phyloP scores from a whole-genome alignment of 2,113 vertebrate species.

The Benitochromis conjunctus region DNA sequence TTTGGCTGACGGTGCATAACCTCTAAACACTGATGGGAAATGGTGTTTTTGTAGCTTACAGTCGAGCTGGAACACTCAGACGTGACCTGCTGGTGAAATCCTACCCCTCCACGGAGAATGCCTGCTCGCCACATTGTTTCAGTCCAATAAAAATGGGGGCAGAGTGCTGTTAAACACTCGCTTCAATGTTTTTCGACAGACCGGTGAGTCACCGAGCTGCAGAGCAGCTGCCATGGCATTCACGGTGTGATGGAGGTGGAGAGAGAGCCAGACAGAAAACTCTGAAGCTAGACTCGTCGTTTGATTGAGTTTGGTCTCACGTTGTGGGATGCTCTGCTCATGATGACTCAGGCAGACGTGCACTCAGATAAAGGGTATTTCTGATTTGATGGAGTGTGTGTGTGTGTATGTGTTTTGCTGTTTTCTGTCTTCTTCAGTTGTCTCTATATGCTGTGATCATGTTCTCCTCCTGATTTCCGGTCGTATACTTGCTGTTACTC shows the following conservation, averaged over 20 bases:
- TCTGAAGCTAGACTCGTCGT: not conserved
- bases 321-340: not conserved
- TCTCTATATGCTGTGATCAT: not conserved
- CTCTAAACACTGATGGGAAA: not conserved
- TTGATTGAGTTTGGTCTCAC: not conserved
- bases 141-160: not conserved
- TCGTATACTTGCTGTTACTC: not conserved
- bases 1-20: not conserved
- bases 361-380: not conserved
- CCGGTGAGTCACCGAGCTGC: not conserved
- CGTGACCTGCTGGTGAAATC: not conserved
- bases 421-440: not conserved
- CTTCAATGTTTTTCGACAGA: not conserved
- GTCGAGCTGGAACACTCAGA: not conserved
- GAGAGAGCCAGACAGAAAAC: not conserved
- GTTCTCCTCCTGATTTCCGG: not conserved
- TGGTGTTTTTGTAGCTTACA: not conserved
- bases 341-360: not conserved
- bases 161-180: not conserved
- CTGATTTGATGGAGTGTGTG: not conserved
- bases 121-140: not conserved
- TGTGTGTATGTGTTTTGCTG: not conserved
- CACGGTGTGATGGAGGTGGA: not conserved
- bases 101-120: not conserved
- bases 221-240: conserved; percentile 12